Evolutionary conservation across 2,113 vertebrate genomes (phyloP), one percentile per base, ranked within the genome.

Genomic region (Mirza zaza): DNA sequence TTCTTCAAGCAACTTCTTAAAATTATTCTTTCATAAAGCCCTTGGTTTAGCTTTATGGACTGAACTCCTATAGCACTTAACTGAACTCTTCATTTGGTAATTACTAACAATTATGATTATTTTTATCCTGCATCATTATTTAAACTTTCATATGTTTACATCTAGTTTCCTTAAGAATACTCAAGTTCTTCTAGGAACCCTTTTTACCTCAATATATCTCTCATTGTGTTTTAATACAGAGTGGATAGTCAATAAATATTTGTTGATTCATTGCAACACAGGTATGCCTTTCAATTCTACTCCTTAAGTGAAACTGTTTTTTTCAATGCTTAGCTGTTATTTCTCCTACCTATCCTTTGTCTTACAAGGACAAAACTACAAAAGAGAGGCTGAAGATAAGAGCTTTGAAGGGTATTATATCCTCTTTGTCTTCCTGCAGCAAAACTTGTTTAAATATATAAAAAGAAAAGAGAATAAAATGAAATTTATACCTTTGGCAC

Each of bases 301-400:
- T 70, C 27, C 80, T 79, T 77, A 80, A 79, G 5, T 67, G 68
- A 87, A n/a, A 92, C 9, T 32, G 32, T 61, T 86, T n/a, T 52
- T 50, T 89, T 36, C 61, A 96, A 83, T 1, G 34, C 13, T 88
- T 68, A 95, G 52, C 55, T 90, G 59, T 50, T 79, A 91, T 25
- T 76, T 34, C 68, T 90, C 23, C 80, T 82, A 57, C 32, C 42
- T 77, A 57, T 81, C 52, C 57, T 63, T 15, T 85, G 17, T 77
- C 50, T 81, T 57, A 36, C 14, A 89, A 39, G 83, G 76, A 97
- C 42, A 85, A 67, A 97, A 91, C 39, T 68, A 91, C 34, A 77
- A 93, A 92, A 39, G n/a, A 80, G 27, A 82, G 52, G 68, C 8
- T 36, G 11, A 94, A 73, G 48, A 65, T 10, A 52, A 8, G 32